Evolutionary conservation across 2,797 vertebrate genomes (phyloP), one percentile per base, ranked within the genome.

Genomic region (Aratinga solstitialis): DNA sequence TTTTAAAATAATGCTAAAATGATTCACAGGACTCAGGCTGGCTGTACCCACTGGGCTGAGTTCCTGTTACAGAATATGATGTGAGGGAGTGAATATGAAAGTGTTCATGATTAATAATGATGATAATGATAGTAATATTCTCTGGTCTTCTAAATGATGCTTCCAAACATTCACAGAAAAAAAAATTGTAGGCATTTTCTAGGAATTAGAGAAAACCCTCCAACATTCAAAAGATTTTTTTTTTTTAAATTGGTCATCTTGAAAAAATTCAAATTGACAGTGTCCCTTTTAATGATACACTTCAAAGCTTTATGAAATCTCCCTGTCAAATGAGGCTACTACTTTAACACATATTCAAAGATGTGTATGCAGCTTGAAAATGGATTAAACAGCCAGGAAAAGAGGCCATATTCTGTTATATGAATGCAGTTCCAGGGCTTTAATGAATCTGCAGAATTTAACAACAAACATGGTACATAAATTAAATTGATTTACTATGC

Each of bases 371-470:
- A 94, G 79, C 78, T 90, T 85, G 92, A 73, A 95, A 93, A 92
- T 4, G 5, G 75, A 87, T 94, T 69, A 86, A 84, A 43, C 51
- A 68, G 40, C 65, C 69, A 91, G 75, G 71, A 83, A 88, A 93
- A 95, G 48, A 65, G 53, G 90, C 74, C 66, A 72, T 89, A 79
- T 79, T 94, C 71, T 75, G 74, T 47, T 77, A 53, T 10, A 81
- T 0, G 0, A 66, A 73, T 59, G 54, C 74, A 76, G 74, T 90
- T 89, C 51, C 50, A 76, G n/a, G 48, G n/a, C 22, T 94, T 92
- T 89, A 93, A 94, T 90, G 84, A 94, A 92, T 77, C 53, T 85
- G 91, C 45, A 92, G 48, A 92, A 83, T 89, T 80, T 87, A 87
- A 68, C 90, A 94, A 85, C 80, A 93, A 89, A 84, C 38, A 59